Evolutionary conservation across 2,113 vertebrate genomes (phyloP), one percentile per base, ranked within the genome.

Genomic region (Carassius gibelio): DNA sequence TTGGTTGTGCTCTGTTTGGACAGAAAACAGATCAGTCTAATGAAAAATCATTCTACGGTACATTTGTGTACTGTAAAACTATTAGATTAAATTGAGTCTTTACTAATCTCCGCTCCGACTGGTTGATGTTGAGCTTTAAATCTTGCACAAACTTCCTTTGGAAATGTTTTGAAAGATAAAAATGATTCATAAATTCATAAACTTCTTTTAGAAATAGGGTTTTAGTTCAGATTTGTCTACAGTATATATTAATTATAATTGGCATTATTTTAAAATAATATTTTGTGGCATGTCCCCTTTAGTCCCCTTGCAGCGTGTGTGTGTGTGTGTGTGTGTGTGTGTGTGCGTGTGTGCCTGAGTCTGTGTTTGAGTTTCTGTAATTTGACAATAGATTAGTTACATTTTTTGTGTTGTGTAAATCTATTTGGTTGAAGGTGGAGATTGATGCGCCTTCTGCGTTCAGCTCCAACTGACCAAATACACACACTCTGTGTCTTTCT

Each of bases 361-460:
- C 36, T 36, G 36, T 36, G 36, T 36, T 36, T 36, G 36, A 36
- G 36, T 36, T 36, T 82, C 82, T 92, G 92, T 94, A 94, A 94
- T 93, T 94, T 93, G 91, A 94, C 92, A 92, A 93, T 93, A 91
- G 92, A 88, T 36, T 4, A 36, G 87, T 38, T 69, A 36, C 19
- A 66, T 92, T 94, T 36, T 36, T 4, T 94, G 93, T 92, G 92
- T 92, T 90, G 94, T 92, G 93, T 93, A 94, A 92, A 94, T 94
- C 93, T 92, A 91, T 91, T 90, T 91, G 88, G 89, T 89, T 92
- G 89, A 94, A 91, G 88, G 19, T 15, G 3, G 48, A 21, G 15
- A 9, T 62, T 1, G 1, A 68, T 68, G 6, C 3, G 34, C 30
- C 2, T 61, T 26, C 64, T 68, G 4, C 6, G 10, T 13, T 36